A percentile compares a stretch with the other conserved stretches of the same genome.
phyloP scores from a whole-genome alignment of 2,888 invertebrate species.

The Syrphus vitripennis region DNA sequence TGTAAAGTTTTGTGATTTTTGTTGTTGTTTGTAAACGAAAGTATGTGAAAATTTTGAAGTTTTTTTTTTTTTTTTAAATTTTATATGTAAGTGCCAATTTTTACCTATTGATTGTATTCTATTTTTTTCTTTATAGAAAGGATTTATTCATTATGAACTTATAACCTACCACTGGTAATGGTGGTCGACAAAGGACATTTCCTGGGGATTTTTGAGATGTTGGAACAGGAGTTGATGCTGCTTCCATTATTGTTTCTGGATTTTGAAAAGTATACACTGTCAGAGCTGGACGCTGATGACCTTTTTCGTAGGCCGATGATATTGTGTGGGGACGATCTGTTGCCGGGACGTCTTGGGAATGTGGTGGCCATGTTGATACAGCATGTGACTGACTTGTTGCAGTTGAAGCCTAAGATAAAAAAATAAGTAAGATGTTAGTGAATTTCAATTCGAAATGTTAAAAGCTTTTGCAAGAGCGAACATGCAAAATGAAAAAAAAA shows the following conservation, averaged over 20 bases:
- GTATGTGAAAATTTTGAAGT: background rate
- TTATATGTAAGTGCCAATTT: conserved; percentile 54
- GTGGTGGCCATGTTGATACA: conserved; percentile 81
- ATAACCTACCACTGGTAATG: conserved; percentile 86
- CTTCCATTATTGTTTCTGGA: conserved; percentile 83
- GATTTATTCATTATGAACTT: background rate
- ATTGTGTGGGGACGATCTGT: conserved; percentile 95
- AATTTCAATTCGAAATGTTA: background rate
- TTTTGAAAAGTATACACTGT: conserved; percentile 94
- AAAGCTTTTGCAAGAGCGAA: conserved; percentile 33
- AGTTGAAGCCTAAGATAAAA: conserved; percentile 82
- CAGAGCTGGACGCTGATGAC: conserved; percentile 92
- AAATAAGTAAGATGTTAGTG: background rate
- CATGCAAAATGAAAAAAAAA: conserved; percentile 52
- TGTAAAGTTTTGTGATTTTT: conserved; percentile 5
- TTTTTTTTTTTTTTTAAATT: conserved; percentile 1
- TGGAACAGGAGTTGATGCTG: conserved; percentile 73
- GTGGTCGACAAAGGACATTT: conserved; percentile 84
- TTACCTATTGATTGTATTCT: background rate
- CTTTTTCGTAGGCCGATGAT: conserved; percentile 93
- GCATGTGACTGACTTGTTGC: conserved; percentile 80
- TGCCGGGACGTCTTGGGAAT: conserved; percentile 82
- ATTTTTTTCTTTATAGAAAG: background rate
- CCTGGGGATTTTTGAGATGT: conserved; percentile 82
- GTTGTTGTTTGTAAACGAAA: conserved; percentile 4